Conservation (phyloP, 2,797 vertebrate species). For the Octomys mimax region DNA sequence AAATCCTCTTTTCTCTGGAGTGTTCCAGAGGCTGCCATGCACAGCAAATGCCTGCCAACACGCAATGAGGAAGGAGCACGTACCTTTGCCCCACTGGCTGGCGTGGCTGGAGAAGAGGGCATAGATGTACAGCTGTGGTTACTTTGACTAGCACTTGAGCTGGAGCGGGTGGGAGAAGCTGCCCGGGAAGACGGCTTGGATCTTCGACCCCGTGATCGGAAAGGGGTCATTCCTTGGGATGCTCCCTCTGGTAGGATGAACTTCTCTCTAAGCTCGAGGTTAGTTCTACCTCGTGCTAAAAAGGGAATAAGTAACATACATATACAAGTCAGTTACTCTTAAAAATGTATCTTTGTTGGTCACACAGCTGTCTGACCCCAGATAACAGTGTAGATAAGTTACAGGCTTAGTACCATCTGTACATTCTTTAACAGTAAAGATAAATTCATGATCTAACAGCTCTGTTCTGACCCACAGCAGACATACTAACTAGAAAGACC, state of each 20-base stretch:
- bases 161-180: constrained; percentile 97
- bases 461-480: constrained; percentile 31
- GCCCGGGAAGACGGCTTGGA: constrained; percentile 98
- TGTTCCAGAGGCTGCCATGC: constrained; percentile 11
- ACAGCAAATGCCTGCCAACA: not conserved
- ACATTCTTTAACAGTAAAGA: not conserved
- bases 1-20: not conserved
- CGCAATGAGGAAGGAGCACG: constrained; percentile 1
- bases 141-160: constrained; percentile 98
- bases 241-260: constrained; percentile 98
- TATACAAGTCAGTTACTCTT: constrained; percentile 8
- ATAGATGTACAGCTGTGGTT: constrained; percentile 96
- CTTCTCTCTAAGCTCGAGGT: constrained; percentile 98
- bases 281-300: constrained; percentile 97
- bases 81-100: constrained; percentile 96
- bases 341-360: constrained; percentile 22
- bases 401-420: not conserved
- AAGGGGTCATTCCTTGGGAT: constrained; percentile 96
- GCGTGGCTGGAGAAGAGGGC: constrained; percentile 96
- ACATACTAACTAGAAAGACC: not conserved
- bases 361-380: constrained; percentile 61
- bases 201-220: constrained; percentile 95
- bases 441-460: not conserved
- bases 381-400: constrained; percentile 15
- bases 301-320: constrained; percentile 39